phyloP scores from a whole-genome alignment of 2,797 vertebrate genomes.

The Poeciliopsis paucimaculata region DNA sequence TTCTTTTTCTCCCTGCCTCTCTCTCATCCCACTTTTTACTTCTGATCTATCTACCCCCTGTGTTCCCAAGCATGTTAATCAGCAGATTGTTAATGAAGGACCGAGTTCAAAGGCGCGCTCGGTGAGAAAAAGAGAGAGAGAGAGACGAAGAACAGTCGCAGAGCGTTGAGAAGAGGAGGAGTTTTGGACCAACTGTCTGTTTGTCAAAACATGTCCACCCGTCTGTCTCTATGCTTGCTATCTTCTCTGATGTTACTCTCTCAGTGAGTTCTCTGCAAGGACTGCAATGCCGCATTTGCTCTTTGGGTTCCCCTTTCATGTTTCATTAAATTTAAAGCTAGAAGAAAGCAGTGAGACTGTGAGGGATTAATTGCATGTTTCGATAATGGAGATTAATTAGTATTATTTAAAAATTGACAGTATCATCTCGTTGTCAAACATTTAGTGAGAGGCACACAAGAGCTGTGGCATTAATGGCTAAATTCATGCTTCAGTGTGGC shows the following conservation, averaged over 20 bases:
- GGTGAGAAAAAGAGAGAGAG: conserved; percentile 33
- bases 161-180: conserved; percentile 65
- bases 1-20: conserved; percentile 32
- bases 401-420: conserved; percentile 80
- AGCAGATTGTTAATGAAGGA: conserved; percentile 81
- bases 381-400: conserved; percentile 79
- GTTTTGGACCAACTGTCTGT: conserved; percentile 78
- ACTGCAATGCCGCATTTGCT: conserved; percentile 71
- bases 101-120: conserved; percentile 77
- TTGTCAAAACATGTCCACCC: conserved; percentile 76
- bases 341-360: conserved; percentile 66
- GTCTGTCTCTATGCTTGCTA: conserved; percentile 74
- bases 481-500: conserved; percentile 60
- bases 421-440: conserved; percentile 69
- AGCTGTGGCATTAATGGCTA: conserved; percentile 66
- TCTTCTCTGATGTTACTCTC: conserved; percentile 77
- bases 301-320: conserved; percentile 77
- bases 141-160: conserved; percentile 50
- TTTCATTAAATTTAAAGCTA: conserved; percentile 74
- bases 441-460: conserved; percentile 58
- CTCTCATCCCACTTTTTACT: conserved; percentile 42
- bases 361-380: conserved; percentile 79
- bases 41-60: conserved; percentile 69
- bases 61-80: conserved; percentile 78
- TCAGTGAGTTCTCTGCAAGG: conserved; percentile 68